Percentiles rank a stretch among this genome's conserved stretches.
Conservation (phyloP, 2,113 vertebrate species). For the Ursus arctos region DNA sequence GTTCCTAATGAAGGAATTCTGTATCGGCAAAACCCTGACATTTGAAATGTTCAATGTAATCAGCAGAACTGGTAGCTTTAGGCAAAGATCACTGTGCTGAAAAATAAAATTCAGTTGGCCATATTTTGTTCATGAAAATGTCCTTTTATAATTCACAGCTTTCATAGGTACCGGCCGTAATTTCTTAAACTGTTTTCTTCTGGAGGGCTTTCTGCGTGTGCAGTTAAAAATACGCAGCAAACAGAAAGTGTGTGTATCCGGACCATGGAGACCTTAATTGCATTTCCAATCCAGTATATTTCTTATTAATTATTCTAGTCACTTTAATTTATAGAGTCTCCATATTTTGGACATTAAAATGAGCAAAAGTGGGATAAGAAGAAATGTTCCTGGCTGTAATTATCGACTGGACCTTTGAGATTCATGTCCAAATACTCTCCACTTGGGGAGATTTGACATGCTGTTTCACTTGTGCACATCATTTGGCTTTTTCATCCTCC, state of each 20-base stretch:
- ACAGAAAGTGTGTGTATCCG: background rate
- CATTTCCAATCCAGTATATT: background rate
- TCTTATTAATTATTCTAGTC: conserved; percentile 26
- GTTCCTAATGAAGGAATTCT: background rate
- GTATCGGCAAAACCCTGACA: conserved; percentile 46
- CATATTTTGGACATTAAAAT: background rate
- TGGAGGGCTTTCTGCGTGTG: background rate
- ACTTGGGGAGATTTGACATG: background rate
- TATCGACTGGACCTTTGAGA: conserved; percentile 59
- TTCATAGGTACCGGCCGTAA: background rate
- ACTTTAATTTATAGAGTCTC: background rate
- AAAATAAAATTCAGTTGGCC: conserved; percentile 10
- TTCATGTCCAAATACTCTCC: background rate
- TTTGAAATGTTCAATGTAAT: conserved; percentile 55
- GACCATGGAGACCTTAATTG: background rate
- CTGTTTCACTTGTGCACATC: conserved; percentile 16
- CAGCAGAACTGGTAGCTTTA: conserved; percentile 49
- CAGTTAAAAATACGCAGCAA: background rate
- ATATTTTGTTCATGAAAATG: conserved; percentile 49
- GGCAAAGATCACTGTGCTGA: conserved; percentile 23
- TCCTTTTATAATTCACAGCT: background rate
- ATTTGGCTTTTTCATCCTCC: background rate
- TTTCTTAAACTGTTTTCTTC: conserved; percentile 28
- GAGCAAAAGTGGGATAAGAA: background rate
- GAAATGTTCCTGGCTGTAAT: background rate